Conservation (phyloP, 2,113 vertebrate genomes). For the Acanthochromis polyacanthus region DNA sequence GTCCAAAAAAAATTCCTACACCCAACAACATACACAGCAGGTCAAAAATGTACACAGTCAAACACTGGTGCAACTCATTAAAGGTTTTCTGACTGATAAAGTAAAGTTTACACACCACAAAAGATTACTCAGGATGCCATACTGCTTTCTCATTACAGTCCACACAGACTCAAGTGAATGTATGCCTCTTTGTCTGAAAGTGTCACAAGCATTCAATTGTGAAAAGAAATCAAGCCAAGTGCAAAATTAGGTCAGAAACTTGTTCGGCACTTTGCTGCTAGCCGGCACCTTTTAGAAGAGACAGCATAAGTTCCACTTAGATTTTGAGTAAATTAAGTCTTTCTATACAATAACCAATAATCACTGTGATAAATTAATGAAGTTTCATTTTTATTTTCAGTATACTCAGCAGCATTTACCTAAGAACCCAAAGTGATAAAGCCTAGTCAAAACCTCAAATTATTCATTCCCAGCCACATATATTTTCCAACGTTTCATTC, state of each 20-base stretch:
- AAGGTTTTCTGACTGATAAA: conserved; percentile 1
- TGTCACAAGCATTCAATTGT: conserved; percentile 47
- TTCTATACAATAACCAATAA: not conserved
- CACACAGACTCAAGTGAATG: conserved; percentile 40
- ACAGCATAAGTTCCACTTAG: not conserved
- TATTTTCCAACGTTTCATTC: conserved; percentile 29
- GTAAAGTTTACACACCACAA: conserved; percentile 28
- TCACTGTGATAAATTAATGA: not conserved
- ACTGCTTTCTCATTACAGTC: conserved; percentile 48
- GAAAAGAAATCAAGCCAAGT: conserved; percentile 49
- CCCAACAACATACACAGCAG: too few relatives aligned
- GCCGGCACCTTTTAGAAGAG: conserved; percentile 11
- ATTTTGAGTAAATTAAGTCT: not conserved
- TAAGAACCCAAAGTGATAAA: not conserved
- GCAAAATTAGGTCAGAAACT: conserved; percentile 66
- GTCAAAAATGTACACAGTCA: not conserved
- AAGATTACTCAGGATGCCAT: conserved; percentile 10
- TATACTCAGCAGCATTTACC: not conserved
- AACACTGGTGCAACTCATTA: conserved; percentile 17
- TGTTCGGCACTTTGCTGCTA: conserved; percentile 10
- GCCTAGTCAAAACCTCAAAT: not conserved
- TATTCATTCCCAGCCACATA: conserved; percentile 23
- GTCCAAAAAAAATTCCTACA: not conserved
- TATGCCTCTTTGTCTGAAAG: conserved; percentile 58
- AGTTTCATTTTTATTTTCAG: not conserved